Conservation (phyloP, 2,113 vertebrate genomes). For the Grantiella picta region DNA sequence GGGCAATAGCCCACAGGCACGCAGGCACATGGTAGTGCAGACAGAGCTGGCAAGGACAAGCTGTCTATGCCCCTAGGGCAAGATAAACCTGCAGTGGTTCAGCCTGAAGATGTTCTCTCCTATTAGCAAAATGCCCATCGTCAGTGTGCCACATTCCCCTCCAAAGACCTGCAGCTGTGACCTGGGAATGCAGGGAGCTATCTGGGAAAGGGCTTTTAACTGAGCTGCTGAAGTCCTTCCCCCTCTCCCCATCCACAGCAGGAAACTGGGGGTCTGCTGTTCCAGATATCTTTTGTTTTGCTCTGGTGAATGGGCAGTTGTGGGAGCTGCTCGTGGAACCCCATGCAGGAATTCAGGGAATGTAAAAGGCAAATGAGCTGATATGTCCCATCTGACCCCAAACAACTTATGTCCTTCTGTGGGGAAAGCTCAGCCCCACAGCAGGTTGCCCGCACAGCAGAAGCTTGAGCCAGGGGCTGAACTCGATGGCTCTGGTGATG, state of each 20-base stretch:
- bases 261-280: not conserved
- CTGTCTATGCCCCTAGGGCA: not conserved
- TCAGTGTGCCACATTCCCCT: not conserved
- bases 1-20: not conserved
- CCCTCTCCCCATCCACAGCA: not conserved
- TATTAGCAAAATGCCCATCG: fast-evolving
- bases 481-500: fast-evolving
- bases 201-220: not conserved
- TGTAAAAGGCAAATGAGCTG: fast-evolving
- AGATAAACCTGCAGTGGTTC: not conserved
- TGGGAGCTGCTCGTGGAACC: not conserved
- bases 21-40: not conserved
- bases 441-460: fast-evolving
- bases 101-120: not conserved
- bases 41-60: not conserved
- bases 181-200: not conserved
- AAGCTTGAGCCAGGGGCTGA: not conserved
- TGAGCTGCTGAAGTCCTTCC: not conserved
- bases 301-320: not conserved
- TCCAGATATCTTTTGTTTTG: not conserved
- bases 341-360: fast-evolving
- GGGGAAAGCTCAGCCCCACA: not conserved
- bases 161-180: not conserved
- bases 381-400: fast-evolving
- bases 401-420: fast-evolving